phyloP scores from a whole-genome alignment of 2,888 invertebrate genomes.

The Dermolepida albohirtum region DNA sequence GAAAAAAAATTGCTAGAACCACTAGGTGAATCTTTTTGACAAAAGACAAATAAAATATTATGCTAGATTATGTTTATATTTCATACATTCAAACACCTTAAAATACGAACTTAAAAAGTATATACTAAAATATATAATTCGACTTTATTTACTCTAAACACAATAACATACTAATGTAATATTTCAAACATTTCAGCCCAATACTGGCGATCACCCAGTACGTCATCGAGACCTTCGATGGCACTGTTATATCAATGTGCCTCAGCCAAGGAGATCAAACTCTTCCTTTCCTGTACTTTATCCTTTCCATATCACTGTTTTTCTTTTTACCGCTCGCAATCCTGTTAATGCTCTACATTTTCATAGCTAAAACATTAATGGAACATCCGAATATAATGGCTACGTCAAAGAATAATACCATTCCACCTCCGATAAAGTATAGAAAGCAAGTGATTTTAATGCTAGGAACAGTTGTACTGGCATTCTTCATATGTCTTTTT shows the following conservation, averaged over 20 bases:
- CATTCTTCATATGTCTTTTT: slow-evolving; percentile 90
- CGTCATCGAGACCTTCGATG: slow-evolving; percentile 79
- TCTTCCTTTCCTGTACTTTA: slow-evolving; percentile 85
- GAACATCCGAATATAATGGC: slow-evolving; percentile 80
- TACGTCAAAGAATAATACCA: slow-evolving; percentile 67
- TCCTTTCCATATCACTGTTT: slow-evolving; percentile 83
- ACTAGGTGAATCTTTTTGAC: too few relatives aligned
- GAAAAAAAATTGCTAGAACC: too few relatives aligned
- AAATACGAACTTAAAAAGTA: too few relatives aligned
- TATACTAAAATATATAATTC: background rate
- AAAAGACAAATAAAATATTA: too few relatives aligned
- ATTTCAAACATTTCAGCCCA: slow-evolving; percentile 74
- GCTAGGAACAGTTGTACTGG: slow-evolving; percentile 89
- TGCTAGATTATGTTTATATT: too few relatives aligned
- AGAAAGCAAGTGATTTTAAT: slow-evolving; percentile 87
- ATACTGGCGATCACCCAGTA: slow-evolving; percentile 85
- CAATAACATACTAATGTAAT: slow-evolving; percentile 6
- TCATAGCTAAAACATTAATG: slow-evolving; percentile 88
- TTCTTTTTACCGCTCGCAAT: slow-evolving; percentile 87
- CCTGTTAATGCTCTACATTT: slow-evolving; percentile 83
- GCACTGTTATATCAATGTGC: slow-evolving; percentile 80
- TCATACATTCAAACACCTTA: too few relatives aligned
- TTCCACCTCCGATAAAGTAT: slow-evolving; percentile 71
- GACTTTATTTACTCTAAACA: background rate
- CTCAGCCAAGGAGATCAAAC: slow-evolving; percentile 82